Evolutionary conservation across 2,797 vertebrate genomes (phyloP).

Genomic region (Sebastes vulpes): DNA sequence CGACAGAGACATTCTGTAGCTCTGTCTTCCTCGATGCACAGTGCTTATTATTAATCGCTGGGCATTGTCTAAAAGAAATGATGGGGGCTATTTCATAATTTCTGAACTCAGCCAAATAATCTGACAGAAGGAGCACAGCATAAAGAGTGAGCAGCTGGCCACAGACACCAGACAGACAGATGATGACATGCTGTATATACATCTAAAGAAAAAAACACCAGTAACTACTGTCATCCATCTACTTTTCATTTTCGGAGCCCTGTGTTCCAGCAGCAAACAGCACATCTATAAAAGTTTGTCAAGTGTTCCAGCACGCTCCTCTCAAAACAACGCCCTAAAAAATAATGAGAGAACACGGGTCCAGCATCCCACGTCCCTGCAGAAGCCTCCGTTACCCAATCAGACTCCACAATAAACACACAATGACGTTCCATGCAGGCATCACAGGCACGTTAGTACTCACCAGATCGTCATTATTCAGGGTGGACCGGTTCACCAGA

Average conservation of each 20-base stretch:
- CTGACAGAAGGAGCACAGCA: background rate
- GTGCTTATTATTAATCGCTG: constrained; percentile 42
- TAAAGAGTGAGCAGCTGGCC: constrained; percentile 10
- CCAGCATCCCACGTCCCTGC: constrained; percentile 1
- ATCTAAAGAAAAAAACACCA: constrained; percentile 14
- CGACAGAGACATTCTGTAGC: constrained; percentile 60
- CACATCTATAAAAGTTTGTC: constrained; percentile 25
- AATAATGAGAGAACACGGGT: constrained; percentile 35
- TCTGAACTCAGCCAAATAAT: constrained; percentile 34
- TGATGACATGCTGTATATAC: constrained; percentile 3
- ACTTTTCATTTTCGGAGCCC: constrained; percentile 35
- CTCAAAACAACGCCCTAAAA: constrained; percentile 4
- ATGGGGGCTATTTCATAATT: constrained; percentile 20
- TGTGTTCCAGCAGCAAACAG: constrained; percentile 27
- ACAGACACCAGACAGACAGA: constrained; percentile 10
- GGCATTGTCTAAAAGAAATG: constrained; percentile 38
- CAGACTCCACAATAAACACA: constrained; percentile 22
- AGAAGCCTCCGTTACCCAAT: constrained; percentile 11
- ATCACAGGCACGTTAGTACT: constrained; percentile 70
- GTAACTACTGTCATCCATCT: constrained; percentile 27
- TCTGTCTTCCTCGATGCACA: constrained; percentile 31
- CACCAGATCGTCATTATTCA: constrained; percentile 97
- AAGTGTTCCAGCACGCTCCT: background rate
- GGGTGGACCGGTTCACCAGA: constrained; percentile 94
- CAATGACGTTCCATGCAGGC: constrained; percentile 26